A percentile compares a stretch with the other conserved stretches of the same genome.
phyloP scores from a whole-genome alignment of 2,113 vertebrate genomes.

The Microtus montanus region DNA sequence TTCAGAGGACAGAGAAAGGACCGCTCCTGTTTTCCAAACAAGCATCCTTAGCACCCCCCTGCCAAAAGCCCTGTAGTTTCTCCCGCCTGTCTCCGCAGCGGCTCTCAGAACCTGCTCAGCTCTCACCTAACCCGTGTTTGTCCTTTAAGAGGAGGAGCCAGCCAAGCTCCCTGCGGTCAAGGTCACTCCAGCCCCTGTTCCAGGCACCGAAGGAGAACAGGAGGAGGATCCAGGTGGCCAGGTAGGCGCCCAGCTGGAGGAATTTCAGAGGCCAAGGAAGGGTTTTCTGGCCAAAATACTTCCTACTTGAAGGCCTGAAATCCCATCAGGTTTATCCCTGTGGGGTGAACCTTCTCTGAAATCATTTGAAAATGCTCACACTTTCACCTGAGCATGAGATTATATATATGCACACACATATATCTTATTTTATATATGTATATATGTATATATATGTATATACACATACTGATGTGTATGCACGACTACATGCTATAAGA shows the following conservation, averaged over 20 bases:
- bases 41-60: neutral
- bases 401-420: neutral
- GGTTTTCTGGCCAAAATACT: neutral
- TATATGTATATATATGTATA: neutral
- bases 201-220: conserved; percentile 48
- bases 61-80: neutral
- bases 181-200: conserved; percentile 59
- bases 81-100: neutral
- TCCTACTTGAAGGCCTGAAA: conserved; percentile 24
- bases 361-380: neutral
- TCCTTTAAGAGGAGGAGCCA: conserved; percentile 77
- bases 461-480: neutral
- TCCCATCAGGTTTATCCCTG: neutral
- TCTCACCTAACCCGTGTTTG: conserved; percentile 65
- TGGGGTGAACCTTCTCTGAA: conserved; percentile 18
- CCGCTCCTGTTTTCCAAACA: neutral
- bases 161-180: conserved; percentile 50
- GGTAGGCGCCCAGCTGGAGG: conserved; percentile 61
- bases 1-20: neutral
- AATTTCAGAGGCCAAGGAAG: neutral
- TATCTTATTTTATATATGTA: no score
- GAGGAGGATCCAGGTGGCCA: conserved; percentile 64
- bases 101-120: neutral
- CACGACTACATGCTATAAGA: neutral
- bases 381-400: neutral